phyloP scores from a whole-genome alignment of 2,888 invertebrate species.

The Microplitis deprimator region DNA sequence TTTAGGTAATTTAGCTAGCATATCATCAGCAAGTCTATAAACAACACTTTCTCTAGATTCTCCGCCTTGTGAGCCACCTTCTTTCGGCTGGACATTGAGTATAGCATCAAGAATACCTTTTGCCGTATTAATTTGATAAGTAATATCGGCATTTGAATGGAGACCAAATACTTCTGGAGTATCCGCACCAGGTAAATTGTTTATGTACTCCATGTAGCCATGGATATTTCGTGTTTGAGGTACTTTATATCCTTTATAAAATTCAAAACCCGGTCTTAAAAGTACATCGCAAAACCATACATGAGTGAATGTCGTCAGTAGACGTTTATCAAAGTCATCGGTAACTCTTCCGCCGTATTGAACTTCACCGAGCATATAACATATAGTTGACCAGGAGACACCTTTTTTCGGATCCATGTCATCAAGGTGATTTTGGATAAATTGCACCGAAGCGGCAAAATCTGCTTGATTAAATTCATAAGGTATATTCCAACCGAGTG shows the following conservation, averaged over 20 bases:
- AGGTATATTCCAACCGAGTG: conserved; percentile 96
- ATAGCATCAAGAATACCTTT: conserved; percentile 95
- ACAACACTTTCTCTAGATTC: conserved; percentile 95
- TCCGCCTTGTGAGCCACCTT: conserved; percentile 90
- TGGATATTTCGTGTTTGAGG: conserved; percentile 87
- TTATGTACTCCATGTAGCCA: conserved; percentile 89
- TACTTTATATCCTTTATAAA: conserved; percentile 93
- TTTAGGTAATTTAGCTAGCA: conserved; percentile 88
- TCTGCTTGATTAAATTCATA: conserved; percentile 98
- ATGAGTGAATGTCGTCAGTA: conserved; percentile 93
- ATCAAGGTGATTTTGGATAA: conserved; percentile 96
- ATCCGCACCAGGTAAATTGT: conserved; percentile 86
- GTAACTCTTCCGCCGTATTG: conserved; percentile 92
- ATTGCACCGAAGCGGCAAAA: conserved; percentile 95
- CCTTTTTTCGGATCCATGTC: conserved; percentile 98
- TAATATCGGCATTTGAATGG: conserved; percentile 96
- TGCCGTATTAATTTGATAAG: conserved; percentile 97
- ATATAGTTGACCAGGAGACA: conserved; percentile 96
- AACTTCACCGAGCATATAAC: conserved; percentile 97
- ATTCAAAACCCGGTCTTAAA: conserved; percentile 90
- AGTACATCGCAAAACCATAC: conserved; percentile 96
- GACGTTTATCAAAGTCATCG: conserved; percentile 95
- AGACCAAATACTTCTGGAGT: conserved; percentile 97
- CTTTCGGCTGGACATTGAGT: conserved; percentile 96
- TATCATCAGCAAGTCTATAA: conserved; percentile 92